Percentiles rank a stretch among this genome's conserved stretches.
Conservation (phyloP, 2,888 invertebrate genomes). For the Macrophya alboannulata region DNA sequence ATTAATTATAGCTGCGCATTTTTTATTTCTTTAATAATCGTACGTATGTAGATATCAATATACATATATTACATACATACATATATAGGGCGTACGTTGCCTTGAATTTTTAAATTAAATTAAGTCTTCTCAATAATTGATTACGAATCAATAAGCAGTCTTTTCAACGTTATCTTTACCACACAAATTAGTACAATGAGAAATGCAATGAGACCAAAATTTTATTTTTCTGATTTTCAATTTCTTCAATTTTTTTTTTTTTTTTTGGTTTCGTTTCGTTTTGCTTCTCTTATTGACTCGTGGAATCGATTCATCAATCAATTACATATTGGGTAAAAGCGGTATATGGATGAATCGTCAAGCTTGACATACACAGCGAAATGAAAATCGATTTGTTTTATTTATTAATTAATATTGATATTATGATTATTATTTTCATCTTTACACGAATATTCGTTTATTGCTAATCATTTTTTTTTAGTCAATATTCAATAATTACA, state of each 20-base stretch:
- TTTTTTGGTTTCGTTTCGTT: not conserved
- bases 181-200: not conserved
- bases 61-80: too few species aligned
- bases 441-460: constrained; percentile 13
- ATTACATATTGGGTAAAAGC: not conserved
- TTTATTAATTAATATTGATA: not conserved
- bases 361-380: not conserved
- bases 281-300: not conserved
- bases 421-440: too few species aligned
- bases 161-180: not conserved
- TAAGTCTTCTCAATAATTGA: constrained; percentile 1
- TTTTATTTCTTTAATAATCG: not conserved
- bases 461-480: constrained; percentile 1
- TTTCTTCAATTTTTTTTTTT: too few species aligned
- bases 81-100: not conserved
- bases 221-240: too few species aligned
- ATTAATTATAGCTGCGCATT: constrained; percentile 8
- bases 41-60: not conserved
- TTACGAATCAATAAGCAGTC: constrained; percentile 18
- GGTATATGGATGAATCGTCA: not conserved
- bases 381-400: not conserved
- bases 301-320: not conserved
- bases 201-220: not conserved
- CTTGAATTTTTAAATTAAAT: not conserved
- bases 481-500: constrained; percentile 2